Evolutionary conservation across 2,797 vertebrate species (phyloP).

Genomic region (Ctenopoma kingsleyae): DNA sequence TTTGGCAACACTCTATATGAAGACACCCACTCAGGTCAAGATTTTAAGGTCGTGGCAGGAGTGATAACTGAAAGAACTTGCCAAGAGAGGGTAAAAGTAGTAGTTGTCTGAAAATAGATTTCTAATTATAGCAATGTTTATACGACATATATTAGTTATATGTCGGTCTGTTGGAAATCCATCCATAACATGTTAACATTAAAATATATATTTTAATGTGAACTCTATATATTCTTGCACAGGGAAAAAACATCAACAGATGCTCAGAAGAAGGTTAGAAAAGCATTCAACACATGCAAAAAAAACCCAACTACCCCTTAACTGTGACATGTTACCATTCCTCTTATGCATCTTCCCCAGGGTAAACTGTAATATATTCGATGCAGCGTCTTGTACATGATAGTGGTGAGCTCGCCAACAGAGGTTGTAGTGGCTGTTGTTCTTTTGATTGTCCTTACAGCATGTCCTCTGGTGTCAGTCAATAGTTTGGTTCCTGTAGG

Average conservation of each 20-base stretch:
- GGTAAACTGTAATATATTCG: background rate
- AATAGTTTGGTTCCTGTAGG: slow-evolving; percentile 63
- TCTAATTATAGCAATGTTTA: background rate
- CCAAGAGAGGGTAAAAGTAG: background rate
- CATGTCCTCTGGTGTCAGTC: slow-evolving; percentile 77
- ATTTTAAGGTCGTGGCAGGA: background rate
- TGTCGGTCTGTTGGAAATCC: too few species aligned
- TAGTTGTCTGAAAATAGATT: background rate
- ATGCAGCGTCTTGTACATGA: background rate
- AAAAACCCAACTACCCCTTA: background rate
- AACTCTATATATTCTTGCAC: background rate
- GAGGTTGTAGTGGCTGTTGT: slow-evolving; percentile 21
- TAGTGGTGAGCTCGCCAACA: background rate
- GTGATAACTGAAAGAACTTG: background rate
- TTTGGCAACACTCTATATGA: background rate
- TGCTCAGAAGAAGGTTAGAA: background rate
- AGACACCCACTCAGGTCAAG: background rate
- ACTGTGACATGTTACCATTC: background rate
- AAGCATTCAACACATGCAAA: background rate
- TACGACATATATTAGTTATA: too few species aligned
- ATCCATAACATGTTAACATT: too few species aligned
- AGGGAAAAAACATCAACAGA: background rate
- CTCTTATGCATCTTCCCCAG: background rate
- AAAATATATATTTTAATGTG: too few species aligned
- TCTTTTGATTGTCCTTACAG: slow-evolving; percentile 57